Conservation (phyloP, 2,888 invertebrate genomes). For the Nebria brevicollis region DNA sequence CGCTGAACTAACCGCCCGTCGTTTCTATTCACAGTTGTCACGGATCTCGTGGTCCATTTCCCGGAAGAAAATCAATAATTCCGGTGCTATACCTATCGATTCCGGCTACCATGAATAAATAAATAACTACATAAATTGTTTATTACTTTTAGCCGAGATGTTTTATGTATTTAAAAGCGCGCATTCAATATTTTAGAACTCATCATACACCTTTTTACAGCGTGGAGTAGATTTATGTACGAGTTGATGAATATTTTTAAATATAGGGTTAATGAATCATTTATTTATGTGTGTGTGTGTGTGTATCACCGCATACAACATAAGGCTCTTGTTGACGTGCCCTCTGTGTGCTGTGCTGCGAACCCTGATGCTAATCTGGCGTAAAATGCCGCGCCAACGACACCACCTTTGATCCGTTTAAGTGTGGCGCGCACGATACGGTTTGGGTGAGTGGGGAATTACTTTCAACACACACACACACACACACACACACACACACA, state of each 20-base stretch:
- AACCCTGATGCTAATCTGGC: not conserved
- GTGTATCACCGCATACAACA: not conserved
- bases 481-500: conserved; percentile 14
- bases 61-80: not conserved
- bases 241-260: not conserved
- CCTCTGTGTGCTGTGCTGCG: not conserved
- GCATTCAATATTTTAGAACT: too few relatives aligned
- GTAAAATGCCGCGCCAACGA: not conserved
- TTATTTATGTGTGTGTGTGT: not conserved
- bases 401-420: conserved; percentile 1
- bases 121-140: not conserved
- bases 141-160: not conserved
- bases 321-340: not conserved
- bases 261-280: not conserved
- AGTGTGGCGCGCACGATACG: not conserved
- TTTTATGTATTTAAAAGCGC: not conserved
- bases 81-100: not conserved
- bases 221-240: too few relatives aligned
- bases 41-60: not conserved
- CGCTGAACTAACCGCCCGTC: not conserved
- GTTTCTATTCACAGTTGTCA: not conserved
- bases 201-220: too few relatives aligned
- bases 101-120: not conserved
- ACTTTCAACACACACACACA: conserved; percentile 9
- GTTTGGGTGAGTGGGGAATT: not conserved